These are phyloP conservation scores for Noctua janthina DNA, from an alignment of 2,888 invertebrate species.

Conservation along the genomic window DNA sequence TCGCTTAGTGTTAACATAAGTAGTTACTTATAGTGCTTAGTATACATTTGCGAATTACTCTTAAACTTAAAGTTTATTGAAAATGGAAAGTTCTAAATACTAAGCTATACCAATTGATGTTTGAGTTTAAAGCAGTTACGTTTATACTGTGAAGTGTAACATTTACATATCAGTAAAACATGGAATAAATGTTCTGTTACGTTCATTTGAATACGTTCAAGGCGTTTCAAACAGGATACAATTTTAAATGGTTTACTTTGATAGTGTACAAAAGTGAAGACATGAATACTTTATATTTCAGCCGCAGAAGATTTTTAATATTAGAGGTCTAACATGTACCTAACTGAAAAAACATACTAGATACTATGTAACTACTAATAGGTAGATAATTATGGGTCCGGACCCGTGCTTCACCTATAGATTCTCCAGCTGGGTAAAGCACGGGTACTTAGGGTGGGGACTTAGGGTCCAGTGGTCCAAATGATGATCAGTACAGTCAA, in stretches of 20 bases:
- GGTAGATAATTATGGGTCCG: no score
- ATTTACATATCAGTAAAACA: conserved; percentile 44
- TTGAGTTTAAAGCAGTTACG: background rate
- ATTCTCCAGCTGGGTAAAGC: no score
- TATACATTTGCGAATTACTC: background rate
- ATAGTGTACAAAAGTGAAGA: background rate
- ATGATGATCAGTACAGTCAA: no score
- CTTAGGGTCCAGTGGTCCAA: no score
- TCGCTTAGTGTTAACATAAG: background rate
- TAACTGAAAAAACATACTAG: background rate
- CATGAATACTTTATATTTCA: background rate
- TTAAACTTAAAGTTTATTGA: background rate
- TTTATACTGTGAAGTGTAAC: conserved; percentile 23
- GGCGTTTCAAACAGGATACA: conserved; percentile 53
- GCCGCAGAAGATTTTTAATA: background rate
- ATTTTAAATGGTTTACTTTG: conserved; percentile 39
- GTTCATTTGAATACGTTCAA: conserved; percentile 54
- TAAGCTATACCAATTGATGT: background rate
- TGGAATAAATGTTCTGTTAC: conserved; percentile 34
- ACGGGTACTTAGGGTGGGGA: no score
- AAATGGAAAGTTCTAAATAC: conserved; percentile 1
- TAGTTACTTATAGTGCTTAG: background rate
- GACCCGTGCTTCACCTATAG: no score
- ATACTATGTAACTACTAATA: no score
- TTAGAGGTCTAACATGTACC: background rate